Conservation (phyloP, 2,797 vertebrate genomes). For the Clarias fuscus region DNA sequence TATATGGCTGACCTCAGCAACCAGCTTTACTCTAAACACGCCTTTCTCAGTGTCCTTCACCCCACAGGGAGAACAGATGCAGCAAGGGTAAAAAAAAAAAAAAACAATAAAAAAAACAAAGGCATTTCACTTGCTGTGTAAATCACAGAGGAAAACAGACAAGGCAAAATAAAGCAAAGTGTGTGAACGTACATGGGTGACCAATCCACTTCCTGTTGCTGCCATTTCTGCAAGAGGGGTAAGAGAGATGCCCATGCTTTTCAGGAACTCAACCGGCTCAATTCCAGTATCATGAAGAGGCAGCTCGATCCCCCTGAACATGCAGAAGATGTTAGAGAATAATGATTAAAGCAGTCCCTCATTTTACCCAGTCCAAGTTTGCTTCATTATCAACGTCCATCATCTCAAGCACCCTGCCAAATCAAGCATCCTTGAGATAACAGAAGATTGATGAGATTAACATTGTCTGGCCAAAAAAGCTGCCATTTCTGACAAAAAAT, state of each 20-base stretch:
- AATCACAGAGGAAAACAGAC: not conserved
- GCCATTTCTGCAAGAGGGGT: conserved; percentile 69
- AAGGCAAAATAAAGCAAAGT: not conserved
- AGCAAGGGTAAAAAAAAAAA: not conserved
- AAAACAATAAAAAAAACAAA: not conserved
- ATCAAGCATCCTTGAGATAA: not conserved
- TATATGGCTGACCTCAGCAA: conserved; percentile 75
- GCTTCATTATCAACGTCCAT: no score
- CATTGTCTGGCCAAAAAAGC: no score
- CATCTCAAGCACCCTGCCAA: not conserved
- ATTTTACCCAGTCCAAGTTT: not conserved
- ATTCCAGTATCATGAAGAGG: conserved; percentile 76
- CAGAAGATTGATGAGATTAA: not conserved
- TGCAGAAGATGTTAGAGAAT: not conserved
- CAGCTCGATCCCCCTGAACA: conserved; percentile 74
- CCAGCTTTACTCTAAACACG: conserved; percentile 73
- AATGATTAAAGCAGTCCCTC: not conserved
- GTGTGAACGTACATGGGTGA: conserved; percentile 27
- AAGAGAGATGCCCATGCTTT: conserved; percentile 81
- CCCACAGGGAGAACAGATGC: not conserved
- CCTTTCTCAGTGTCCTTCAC: conserved; percentile 66
- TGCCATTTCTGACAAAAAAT: no score
- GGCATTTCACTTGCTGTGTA: not conserved
- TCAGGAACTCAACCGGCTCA: conserved; percentile 81
- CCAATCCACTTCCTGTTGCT: conserved; percentile 43